Conservation (phyloP, 2,888 invertebrate genomes). For the Brassicogethes aeneus region DNA sequence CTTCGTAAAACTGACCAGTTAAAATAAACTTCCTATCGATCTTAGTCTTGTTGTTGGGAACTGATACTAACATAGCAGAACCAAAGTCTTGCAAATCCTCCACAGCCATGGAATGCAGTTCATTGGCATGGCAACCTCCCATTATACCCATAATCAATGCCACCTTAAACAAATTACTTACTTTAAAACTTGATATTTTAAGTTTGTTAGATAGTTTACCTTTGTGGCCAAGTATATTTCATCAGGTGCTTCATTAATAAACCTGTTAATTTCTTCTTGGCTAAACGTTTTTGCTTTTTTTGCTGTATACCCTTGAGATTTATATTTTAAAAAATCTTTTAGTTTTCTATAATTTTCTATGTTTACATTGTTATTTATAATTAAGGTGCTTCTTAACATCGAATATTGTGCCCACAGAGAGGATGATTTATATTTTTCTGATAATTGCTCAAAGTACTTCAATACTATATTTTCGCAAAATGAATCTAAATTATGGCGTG, state of each 20-base stretch:
- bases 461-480: conserved; percentile 18
- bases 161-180: conserved; percentile 8
- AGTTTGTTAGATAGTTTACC: not conserved
- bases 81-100: conserved; percentile 13
- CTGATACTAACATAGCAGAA: conserved; percentile 8
- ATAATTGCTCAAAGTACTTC: conserved; percentile 15
- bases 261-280: conserved; percentile 19
- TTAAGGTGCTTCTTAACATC: conserved; percentile 15
- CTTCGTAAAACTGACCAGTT: not conserved
- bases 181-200: not conserved
- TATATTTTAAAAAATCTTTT: conserved; percentile 20
- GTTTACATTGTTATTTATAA: conserved; percentile 12
- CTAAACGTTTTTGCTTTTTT: conserved; percentile 27
- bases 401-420: conserved; percentile 16
- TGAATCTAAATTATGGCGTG: conserved; percentile 7
- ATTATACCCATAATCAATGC: conserved; percentile 13
- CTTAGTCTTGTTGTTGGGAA: conserved; percentile 10
- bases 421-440: conserved; percentile 14
- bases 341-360: conserved; percentile 15
- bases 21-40: conserved; percentile 11
- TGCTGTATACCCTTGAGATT: conserved; percentile 20
- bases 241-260: conserved; percentile 15
- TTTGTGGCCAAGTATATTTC: conserved; percentile 10
- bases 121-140: conserved; percentile 13
- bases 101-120: conserved; percentile 11